These are phyloP conservation scores for Polylopha cassiicola DNA, from an alignment of 2,888 invertebrate genomes.

Conservation along the genomic window DNA sequence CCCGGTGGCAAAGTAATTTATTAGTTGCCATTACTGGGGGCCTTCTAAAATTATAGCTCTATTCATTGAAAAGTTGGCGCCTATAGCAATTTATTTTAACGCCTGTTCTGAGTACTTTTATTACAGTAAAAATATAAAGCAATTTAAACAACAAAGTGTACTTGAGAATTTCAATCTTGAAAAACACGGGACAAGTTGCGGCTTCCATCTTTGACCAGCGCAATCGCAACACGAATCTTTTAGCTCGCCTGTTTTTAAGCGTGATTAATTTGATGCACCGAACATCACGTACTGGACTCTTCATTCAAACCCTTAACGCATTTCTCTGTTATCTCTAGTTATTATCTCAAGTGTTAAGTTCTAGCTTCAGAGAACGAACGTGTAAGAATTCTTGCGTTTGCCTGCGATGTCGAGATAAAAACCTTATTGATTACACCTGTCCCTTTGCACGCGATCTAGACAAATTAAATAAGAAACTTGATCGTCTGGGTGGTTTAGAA, in stretches of 20 bases:
- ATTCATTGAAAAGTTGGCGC: conserved; percentile 27
- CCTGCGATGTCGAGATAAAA: conserved; percentile 63
- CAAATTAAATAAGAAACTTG: conserved; percentile 73
- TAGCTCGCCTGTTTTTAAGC: conserved; percentile 7
- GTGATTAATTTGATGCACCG: conserved; percentile 20
- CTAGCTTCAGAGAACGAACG: conserved; percentile 57
- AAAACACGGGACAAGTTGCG: neutral
- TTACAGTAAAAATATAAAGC: no score
- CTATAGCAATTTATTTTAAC: no score
- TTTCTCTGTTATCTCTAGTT: conserved; percentile 19
- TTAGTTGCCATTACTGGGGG: conserved; percentile 43
- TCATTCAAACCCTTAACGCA: conserved; percentile 22
- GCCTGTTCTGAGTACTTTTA: no score
- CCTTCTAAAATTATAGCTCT: conserved; percentile 33
- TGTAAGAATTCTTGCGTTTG: conserved; percentile 70
- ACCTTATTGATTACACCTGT: conserved; percentile 67
- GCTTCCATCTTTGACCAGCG: conserved; percentile 2
- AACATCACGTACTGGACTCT: conserved; percentile 18
- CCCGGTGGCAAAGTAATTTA: conserved; percentile 26
- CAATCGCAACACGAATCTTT: conserved; percentile 11
- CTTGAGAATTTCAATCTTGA: no score
- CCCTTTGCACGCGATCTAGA: conserved; percentile 68
- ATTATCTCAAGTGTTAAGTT: conserved; percentile 39
- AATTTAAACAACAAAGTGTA: no score
- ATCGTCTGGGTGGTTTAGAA: conserved; percentile 48